phyloP scores from a whole-genome alignment of 2,797 vertebrate species.

The Anabas testudineus region DNA sequence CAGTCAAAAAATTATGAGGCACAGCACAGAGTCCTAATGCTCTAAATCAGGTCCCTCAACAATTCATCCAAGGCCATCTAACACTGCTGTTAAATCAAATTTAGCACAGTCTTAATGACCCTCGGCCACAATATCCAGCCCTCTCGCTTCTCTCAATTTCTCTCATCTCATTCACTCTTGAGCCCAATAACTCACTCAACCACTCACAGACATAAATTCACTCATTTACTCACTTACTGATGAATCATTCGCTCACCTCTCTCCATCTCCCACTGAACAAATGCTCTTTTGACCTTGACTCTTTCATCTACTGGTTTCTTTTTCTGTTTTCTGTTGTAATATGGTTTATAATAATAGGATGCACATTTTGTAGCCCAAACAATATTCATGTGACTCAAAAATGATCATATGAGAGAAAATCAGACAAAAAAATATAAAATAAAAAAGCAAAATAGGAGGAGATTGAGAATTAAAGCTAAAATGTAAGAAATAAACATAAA shows the following conservation, averaged over 20 bases:
- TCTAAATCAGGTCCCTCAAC: conserved; percentile 43
- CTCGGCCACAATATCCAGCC: conserved; percentile 36
- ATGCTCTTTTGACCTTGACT: conserved; percentile 26
- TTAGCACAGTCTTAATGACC: conserved; percentile 66
- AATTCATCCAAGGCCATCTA: conserved; percentile 44
- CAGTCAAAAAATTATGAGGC: conserved; percentile 29
- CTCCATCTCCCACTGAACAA: background rate
- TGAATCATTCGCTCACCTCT: conserved; percentile 31
- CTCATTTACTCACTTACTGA: conserved; percentile 21
- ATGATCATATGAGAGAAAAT: background rate
- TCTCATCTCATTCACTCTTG: conserved; percentile 43
- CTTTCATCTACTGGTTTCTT: background rate
- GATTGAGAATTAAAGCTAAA: background rate
- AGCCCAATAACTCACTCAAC: conserved; percentile 46
- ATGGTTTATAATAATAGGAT: background rate
- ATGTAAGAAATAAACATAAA: background rate
- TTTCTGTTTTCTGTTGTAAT: background rate
- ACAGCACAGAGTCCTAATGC: conserved; percentile 9
- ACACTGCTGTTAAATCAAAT: conserved; percentile 60
- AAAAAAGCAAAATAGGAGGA: background rate
- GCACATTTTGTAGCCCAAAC: background rate
- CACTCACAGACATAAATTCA: conserved; percentile 30
- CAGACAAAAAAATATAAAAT: too few species aligned
- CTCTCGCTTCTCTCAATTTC: conserved; percentile 46
- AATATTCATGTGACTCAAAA: background rate